These are phyloP conservation scores for Orthosia gothica DNA, from an alignment of 2,888 invertebrate genomes.

Conservation along the genomic window DNA sequence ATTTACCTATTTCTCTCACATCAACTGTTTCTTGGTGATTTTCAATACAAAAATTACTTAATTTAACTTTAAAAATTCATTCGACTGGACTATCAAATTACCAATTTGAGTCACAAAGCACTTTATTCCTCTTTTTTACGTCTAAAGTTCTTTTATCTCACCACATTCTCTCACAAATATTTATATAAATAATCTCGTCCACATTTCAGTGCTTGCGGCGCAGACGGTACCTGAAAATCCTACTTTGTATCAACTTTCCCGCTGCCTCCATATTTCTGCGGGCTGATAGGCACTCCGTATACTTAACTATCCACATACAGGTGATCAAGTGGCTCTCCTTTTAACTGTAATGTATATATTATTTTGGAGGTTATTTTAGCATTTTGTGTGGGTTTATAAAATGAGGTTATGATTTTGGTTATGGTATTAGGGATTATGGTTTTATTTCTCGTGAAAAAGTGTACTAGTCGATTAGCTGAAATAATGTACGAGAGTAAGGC, in stretches of 20 bases:
- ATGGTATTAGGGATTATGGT: neutral
- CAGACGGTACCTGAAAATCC: conserved; percentile 87
- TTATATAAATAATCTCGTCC: conserved; percentile 23
- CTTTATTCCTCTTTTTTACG: neutral
- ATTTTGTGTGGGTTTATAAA: conserved; percentile 8
- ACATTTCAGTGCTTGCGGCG: conserved; percentile 66
- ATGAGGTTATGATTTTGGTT: conserved; percentile 17
- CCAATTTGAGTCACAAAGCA: neutral
- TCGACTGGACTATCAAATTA: no score
- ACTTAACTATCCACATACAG: conserved; percentile 82
- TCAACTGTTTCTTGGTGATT: neutral
- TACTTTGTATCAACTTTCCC: conserved; percentile 89
- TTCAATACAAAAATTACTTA: neutral
- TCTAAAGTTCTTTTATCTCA: neutral
- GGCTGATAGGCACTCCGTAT: conserved; percentile 80
- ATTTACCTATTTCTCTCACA: neutral
- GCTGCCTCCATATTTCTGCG: conserved; percentile 88
- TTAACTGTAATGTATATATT: conserved; percentile 51
- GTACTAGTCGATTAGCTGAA: neutral
- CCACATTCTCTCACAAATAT: neutral
- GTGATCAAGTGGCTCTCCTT: conserved; percentile 73
- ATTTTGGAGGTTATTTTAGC: conserved; percentile 31
- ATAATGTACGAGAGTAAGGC: neutral
- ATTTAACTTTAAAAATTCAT: no score
- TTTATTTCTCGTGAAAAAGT: neutral